Base-by-base conservation (phyloP, 92 coral and sea anemone species). In the Phenganax subtilis region DNA sequence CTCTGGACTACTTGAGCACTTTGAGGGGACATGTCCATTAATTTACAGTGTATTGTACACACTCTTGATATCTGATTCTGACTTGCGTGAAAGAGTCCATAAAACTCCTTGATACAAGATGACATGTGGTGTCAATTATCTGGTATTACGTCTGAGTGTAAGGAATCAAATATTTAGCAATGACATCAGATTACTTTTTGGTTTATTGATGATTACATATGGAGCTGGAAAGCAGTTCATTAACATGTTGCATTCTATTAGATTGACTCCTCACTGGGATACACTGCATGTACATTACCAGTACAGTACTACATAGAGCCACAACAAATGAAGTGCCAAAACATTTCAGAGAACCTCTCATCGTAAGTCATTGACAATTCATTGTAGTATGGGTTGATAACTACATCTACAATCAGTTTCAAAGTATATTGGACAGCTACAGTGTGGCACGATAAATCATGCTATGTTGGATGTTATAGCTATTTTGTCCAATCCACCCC, bases 231-330 rank as follows among this genome's bases (percentile, higher is more conserved):
- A 76, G 56, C 81, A 76, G 47, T 57, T 76, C 47, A 51, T 76
- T 0, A 76, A 76, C 30, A 29, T 57, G 81, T 14, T 57, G 16
- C n/a, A 76, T 37, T 9, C 68, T 8, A 60, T 76, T 76, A 70
- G 81, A 76, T 57, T 76, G 55, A 56, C 69, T 76, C 81, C 81
- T 3, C 81, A 76, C 51, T 76, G 69, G 81, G 81, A 76, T 76
- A 58, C 81, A 76, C 0, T 76, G 81, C 57, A 76, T 9, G 81
- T 76, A 60, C 9, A 29, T 52, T 37, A 37, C 47, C 47, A 5
- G 47, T 1, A 37, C 47, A 37, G 47, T 37, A 37, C 47, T 37
- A 37, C 5, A 37, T 37, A 37, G 47, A 5, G 47, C 47, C 5
- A 37, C 47, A 37, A 37, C 47, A 37, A 37, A 37, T 37, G 47